Conservation (phyloP, 2,113 vertebrate genomes). For the Serinus canaria region DNA sequence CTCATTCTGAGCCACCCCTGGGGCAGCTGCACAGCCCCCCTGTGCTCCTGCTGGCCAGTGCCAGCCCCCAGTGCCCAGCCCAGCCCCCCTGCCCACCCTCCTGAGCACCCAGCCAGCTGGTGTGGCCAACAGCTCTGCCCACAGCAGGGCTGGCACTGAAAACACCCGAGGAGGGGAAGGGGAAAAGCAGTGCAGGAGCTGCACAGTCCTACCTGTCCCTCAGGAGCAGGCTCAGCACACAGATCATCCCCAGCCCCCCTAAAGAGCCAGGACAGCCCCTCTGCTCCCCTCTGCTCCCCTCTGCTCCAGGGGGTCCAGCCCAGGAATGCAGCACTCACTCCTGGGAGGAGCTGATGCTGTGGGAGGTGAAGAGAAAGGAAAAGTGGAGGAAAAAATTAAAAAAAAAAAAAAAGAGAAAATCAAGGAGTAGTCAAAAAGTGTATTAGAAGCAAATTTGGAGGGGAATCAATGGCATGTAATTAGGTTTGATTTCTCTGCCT, state of each 20-base stretch:
- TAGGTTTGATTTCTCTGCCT: conserved; percentile 63
- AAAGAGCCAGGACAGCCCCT: not conserved
- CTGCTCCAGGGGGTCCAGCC: not conserved
- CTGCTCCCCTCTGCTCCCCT: not conserved
- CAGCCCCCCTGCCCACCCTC: not conserved
- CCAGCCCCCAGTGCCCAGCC: no score
- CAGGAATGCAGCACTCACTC: not conserved
- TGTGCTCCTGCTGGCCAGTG: accelerated
- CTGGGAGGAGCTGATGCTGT: not conserved
- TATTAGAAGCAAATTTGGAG: conserved; percentile 63
- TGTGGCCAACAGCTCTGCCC: not conserved
- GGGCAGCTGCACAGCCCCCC: not conserved
- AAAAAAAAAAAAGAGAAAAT: not conserved
- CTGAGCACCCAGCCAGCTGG: not conserved
- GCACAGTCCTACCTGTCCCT: conserved; percentile 3
- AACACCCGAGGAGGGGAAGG: not conserved
- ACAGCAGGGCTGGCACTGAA: not conserved
- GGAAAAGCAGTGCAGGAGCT: not conserved
- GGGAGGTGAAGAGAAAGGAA: not conserved
- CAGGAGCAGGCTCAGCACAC: not conserved
- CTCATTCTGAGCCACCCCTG: accelerated
- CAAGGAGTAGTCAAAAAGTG: conserved; percentile 31
- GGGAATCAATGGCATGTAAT: conserved; percentile 66
- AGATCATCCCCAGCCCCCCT: not conserved
- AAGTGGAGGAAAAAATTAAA: not conserved